Percentiles rank a stretch among this genome's conserved stretches.
phyloP scores from a whole-genome alignment of 2,113 vertebrate genomes.

The Paramormyrops kingsleyae region DNA sequence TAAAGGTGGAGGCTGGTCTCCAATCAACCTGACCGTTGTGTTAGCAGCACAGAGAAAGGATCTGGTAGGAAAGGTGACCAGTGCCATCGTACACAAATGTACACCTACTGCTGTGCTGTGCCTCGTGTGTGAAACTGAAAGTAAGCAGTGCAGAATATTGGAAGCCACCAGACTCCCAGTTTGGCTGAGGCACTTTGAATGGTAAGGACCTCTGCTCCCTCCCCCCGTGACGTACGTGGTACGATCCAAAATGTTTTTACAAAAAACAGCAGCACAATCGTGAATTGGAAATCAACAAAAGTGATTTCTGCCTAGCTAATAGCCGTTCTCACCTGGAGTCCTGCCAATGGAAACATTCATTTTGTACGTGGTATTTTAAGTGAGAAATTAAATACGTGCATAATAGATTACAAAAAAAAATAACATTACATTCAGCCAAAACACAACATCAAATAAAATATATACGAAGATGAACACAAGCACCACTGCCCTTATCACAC shows the following conservation, averaged over 20 bases:
- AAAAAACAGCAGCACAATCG: background rate
- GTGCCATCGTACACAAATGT: background rate
- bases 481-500: background rate
- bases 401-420: background rate
- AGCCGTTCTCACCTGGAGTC: background rate
- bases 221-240: background rate
- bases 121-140: background rate
- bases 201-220: background rate
- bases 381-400: background rate
- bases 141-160: background rate
- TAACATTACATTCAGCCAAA: background rate
- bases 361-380: background rate
- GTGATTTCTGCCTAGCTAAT: background rate
- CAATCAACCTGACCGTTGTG: background rate
- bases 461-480: background rate
- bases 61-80: background rate
- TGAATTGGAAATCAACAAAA: background rate
- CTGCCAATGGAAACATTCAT: background rate
- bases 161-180: background rate
- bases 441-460: background rate
- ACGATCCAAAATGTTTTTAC: slow-evolving; percentile 1
- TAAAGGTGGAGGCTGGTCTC: background rate
- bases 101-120: background rate
- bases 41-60: background rate
- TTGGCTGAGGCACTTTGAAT: background rate